These are phyloP conservation scores for Porites lobata DNA, from an alignment of 92 coral and sea anemone genomes.

Conservation along the genomic window DNA sequence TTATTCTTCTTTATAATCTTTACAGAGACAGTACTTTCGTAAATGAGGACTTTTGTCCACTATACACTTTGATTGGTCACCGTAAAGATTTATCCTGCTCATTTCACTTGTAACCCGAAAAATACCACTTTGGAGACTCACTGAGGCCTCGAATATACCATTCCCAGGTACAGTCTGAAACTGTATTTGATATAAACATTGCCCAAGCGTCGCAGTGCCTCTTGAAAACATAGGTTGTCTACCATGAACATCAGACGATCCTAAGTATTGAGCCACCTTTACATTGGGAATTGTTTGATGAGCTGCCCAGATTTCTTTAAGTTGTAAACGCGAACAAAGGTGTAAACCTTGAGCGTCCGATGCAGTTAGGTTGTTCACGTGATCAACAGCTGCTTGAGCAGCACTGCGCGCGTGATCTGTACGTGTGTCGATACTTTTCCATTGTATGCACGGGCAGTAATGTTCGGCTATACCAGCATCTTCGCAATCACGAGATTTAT, in stretches of 20 bases:
- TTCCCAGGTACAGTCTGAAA: conserved; percentile 85
- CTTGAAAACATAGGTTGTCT: conserved; percentile 84
- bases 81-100: conserved; percentile 88
- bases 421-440: conserved; percentile 68
- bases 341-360: conserved; percentile 59
- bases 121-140: conserved; percentile 59
- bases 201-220: conserved; percentile 42
- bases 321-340: conserved; percentile 76
- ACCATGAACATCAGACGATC: conserved; percentile 87
- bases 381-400: conserved; percentile 75
- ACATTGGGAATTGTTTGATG: conserved; percentile 85
- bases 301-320: conserved; percentile 70
- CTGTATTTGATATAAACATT: conserved; percentile 87
- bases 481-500: conserved; percentile 79
- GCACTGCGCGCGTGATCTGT: conserved; percentile 71
- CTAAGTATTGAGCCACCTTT: conserved; percentile 76
- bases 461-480: conserved; percentile 90
- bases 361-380: conserved; percentile 74
- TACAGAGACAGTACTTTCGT: conserved; percentile 90
- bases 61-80: conserved; percentile 92
- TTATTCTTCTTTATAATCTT: conserved; percentile 27
- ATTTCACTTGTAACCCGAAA: conserved; percentile 77
- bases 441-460: conserved; percentile 94
- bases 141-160: conserved; percentile 87
- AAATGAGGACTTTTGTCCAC: conserved; percentile 81